phyloP scores from a whole-genome alignment of 1,140 invertebrate species.

The Drosophila cardini region DNA sequence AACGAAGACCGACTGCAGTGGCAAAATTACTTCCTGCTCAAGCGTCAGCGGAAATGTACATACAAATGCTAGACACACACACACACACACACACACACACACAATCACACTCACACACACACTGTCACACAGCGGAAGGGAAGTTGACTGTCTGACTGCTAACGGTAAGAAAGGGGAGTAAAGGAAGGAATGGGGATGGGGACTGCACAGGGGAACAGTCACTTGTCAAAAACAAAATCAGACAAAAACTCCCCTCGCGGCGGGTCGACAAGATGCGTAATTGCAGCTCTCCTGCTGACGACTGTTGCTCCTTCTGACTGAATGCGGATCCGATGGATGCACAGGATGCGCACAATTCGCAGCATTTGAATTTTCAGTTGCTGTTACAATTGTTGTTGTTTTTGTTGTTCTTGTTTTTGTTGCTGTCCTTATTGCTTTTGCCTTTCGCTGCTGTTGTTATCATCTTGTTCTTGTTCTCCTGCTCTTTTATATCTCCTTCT shows the following conservation, averaged over 20 bases:
- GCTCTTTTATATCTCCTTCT: not conserved
- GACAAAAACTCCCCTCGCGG: constrained; percentile 69
- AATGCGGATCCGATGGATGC: constrained; percentile 56
- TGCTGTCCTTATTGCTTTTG: not conserved
- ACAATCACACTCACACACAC: constrained; percentile 51
- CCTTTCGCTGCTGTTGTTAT: not conserved
- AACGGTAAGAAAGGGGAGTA: not conserved
- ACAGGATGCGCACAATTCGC: constrained; percentile 58
- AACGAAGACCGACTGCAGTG: constrained; percentile 44
- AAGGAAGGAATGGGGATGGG: not conserved
- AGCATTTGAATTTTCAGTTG: constrained; percentile 44
- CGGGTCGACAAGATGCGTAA: constrained; percentile 77
- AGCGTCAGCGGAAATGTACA: constrained; percentile 79
- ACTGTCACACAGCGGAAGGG: constrained; percentile 34
- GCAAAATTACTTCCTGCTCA: constrained; percentile 80
- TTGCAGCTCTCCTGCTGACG: constrained; percentile 63
- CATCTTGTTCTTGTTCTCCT: constrained; percentile 9
- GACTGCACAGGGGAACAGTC: constrained; percentile 36
- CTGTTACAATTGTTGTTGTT: constrained; percentile 11
- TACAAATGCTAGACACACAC: constrained; percentile 72
- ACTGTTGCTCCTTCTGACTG: constrained; percentile 63
- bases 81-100: constrained; percentile 46
- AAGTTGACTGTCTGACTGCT: constrained; percentile 25
- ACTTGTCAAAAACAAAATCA: constrained; percentile 82
- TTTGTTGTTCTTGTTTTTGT: constrained; percentile 19